Base-by-base conservation (phyloP, 1,140 invertebrate species). In the Heliconius hewitsoni region DNA sequence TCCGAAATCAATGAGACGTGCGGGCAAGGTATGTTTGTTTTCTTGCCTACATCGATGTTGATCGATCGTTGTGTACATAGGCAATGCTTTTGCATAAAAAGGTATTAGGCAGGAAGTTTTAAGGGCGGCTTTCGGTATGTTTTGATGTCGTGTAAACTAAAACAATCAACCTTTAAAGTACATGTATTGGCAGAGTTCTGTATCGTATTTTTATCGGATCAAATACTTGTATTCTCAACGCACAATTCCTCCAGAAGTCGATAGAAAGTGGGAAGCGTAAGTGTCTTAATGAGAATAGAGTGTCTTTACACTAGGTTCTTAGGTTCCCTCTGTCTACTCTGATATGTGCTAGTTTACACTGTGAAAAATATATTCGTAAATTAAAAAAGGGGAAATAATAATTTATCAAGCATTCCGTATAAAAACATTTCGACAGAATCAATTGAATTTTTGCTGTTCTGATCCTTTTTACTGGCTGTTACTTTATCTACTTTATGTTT, bases 1-100 rank as follows among this genome's bases (percentile, higher is more conserved):
- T 88, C 90, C 90, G 82, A 84, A 90, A 88, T 88, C 91, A 91
- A 93, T 93, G 91, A 89, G 88, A 84, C 86, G 86, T 83, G 84
- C 77, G 78, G 73, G 79, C 79, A 74, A 84, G 85, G 84, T 84
- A 83, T 86, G 83, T 87, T 82, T 89, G 85, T 86, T 85, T 81
- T 77, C 78, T 78, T 83, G 81, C 81, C 77, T 84, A 84, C 83
- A 83, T 84, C 78, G 79, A 74, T 81, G 83, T 82, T 83, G 84
- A 83, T 83, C 76, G 85, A 83, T 80, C 81, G 79, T 72, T 84
- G 74, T 85, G 76, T 77, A 83, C 79, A 76, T 78, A 83, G 82
- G 81, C 78, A 70, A 73, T 74, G 81, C 66, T 80, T 80, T 80
- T 82, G 81, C 81, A 84, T 84, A 80, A 83, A 83, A 83, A 70